These are phyloP conservation scores for Felis chaus DNA, from an alignment of 2,113 vertebrate genomes.

Conservation along the genomic window DNA sequence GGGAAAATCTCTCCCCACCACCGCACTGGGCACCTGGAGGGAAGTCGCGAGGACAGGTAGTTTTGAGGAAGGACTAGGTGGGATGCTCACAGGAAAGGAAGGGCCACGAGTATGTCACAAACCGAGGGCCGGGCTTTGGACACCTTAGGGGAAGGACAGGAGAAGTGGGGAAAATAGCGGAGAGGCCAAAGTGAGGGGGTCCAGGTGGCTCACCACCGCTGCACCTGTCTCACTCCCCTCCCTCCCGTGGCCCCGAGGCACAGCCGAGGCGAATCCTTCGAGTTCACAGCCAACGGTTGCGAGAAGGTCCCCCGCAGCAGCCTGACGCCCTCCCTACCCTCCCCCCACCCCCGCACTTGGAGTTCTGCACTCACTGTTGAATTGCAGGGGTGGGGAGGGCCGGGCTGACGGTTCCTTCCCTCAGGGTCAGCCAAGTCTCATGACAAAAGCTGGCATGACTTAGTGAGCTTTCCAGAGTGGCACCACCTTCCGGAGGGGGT, in stretches of 20 bases:
- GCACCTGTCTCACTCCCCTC: fast-evolving
- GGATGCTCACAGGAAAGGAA: not conserved
- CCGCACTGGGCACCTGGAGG: fast-evolving
- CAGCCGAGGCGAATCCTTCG: fast-evolving
- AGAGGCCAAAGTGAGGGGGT: not conserved
- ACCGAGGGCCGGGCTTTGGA: not conserved
- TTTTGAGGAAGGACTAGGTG: fast-evolving
- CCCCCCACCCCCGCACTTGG: fast-evolving
- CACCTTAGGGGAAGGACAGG: not conserved
- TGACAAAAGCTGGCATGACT: not conserved
- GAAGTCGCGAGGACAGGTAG: no score
- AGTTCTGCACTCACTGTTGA: not conserved
- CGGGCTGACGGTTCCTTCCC: not conserved
- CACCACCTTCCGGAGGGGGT: not conserved
- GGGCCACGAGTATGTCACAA: fast-evolving
- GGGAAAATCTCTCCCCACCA: not conserved
- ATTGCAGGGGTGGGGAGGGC: not conserved
- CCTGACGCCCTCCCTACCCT: fast-evolving
- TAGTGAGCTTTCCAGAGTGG: not conserved
- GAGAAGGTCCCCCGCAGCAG: not conserved
- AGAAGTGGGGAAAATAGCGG: fast-evolving
- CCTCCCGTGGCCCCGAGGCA: not conserved
- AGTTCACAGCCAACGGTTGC: no score
- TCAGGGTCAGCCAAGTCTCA: not conserved
- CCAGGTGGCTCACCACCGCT: not conserved